Percentiles rank a stretch among this genome's conserved stretches.
Conservation (phyloP, 2,888 invertebrate genomes). For the Acanthosepion pharaonis region DNA sequence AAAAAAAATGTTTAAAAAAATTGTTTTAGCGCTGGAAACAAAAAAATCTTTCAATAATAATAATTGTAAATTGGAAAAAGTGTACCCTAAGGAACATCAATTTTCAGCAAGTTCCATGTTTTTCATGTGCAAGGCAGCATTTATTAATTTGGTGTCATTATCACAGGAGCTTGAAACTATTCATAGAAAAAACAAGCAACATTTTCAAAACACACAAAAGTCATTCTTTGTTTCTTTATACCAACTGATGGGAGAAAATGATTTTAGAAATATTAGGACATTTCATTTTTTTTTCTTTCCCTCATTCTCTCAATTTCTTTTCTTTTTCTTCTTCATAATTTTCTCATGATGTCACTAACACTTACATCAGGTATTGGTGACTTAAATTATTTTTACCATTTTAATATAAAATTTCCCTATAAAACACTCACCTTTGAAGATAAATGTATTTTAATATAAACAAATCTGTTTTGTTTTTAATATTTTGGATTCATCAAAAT, state of each 20-base stretch:
- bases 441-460: not conserved
- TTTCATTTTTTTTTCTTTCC: not conserved
- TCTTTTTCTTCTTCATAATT: not conserved
- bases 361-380: not conserved
- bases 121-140: slow-evolving; percentile 25
- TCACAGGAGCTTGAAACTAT: slow-evolving; percentile 33
- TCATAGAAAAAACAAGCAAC: not conserved
- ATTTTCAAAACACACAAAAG: not conserved
- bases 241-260: not conserved
- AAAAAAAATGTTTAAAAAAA: not conserved
- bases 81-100: slow-evolving; percentile 21
- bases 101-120: slow-evolving; percentile 22
- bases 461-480: not conserved
- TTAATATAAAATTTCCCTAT: not conserved
- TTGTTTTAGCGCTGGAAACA: not conserved
- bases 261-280: slow-evolving; percentile 33
- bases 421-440: not conserved
- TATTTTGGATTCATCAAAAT: slow-evolving; percentile 14
- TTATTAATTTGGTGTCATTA: slow-evolving; percentile 21
- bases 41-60: not conserved
- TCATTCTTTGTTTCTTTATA: slow-evolving; percentile 24
- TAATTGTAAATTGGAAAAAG: not conserved
- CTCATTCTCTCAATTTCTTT: not conserved
- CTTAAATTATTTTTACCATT: not conserved
- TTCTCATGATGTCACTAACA: not conserved